Base-by-base conservation (phyloP, 2,797 vertebrate genomes). In the Apogon talboti region DNA sequence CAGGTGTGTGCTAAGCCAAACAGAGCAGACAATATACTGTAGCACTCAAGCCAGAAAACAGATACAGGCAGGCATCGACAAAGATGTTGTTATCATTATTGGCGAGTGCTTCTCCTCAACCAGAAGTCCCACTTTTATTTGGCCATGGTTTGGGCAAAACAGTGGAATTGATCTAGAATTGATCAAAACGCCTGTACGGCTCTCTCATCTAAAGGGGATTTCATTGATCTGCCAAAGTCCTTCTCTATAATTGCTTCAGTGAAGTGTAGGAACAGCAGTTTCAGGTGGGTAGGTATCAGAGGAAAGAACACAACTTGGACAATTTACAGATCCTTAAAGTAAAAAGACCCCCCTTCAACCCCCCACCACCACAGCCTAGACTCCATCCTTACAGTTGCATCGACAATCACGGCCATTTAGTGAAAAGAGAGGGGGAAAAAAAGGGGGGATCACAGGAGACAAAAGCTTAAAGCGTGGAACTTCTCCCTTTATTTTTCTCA, bases 141-240 rank as follows among this genome's bases (percentile, higher is more conserved):
- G 65, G 78, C 76, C 76, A 72, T 21, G 78, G 75, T 86, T 90
- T 87, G 84, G 76, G 75, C 49, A 86, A 91, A 91, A 87, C 82
- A 74, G 78, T 72, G 33, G 72, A 85, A 90, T 86, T 83, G 84
- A 89, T 89, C 85, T 65, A 61, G 70, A 68, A 87, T 88, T 89
- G 89, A 91, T 91, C 83, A 87, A 80, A 91, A 87, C 54, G 50
- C 60, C 64, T 33, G 63, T 89, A 87, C 65, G 37, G 72, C 74
- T 84, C 83, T 78, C 73, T 90, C 82, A 87, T 89, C 85, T 87
- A 78, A 88, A 87, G 86, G 81, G 83, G 86, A 91, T 88, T 87
- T 87, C 76, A 92, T 92, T 89, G 89, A 92, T 91, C 85, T 83
- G 65, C 71, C 78, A 84, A 85, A 87, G 87, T 89, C 85, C 81